Conservation (phyloP, 2,888 invertebrate species). For the Eremobia ochroleuca region DNA sequence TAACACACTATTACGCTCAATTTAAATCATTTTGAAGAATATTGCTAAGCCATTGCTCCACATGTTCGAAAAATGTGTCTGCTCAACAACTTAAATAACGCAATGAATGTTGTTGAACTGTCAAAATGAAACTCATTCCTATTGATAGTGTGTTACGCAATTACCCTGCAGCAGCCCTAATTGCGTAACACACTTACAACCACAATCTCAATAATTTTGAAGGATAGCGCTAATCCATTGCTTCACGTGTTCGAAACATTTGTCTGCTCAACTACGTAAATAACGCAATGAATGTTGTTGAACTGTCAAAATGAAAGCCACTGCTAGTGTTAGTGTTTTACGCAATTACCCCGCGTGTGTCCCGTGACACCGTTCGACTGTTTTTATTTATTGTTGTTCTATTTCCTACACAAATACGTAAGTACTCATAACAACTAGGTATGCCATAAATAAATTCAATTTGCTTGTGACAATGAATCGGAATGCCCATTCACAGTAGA, state of each 20-base stretch:
- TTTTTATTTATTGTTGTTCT: not conserved
- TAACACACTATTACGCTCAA: not conserved
- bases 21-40: not conserved
- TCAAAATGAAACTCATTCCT: not conserved
- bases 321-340: not conserved
- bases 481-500: constrained; percentile 45
- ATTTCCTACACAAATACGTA: not conserved
- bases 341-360: not conserved
- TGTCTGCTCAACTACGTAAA: not conserved
- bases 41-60: not conserved
- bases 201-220: not conserved
- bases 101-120: not conserved
- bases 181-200: not conserved
- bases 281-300: not conserved
- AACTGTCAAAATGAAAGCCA: not conserved
- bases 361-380: not conserved
- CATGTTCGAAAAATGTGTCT: not conserved
- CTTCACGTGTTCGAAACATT: not conserved
- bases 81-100: not conserved
- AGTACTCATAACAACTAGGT: not conserved
- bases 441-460: constrained; percentile 46
- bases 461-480: constrained; percentile 48
- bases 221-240: not conserved
- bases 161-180: not conserved
- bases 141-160: not conserved